Conservation (phyloP, 2,888 invertebrate species). For the Allygus modestus region DNA sequence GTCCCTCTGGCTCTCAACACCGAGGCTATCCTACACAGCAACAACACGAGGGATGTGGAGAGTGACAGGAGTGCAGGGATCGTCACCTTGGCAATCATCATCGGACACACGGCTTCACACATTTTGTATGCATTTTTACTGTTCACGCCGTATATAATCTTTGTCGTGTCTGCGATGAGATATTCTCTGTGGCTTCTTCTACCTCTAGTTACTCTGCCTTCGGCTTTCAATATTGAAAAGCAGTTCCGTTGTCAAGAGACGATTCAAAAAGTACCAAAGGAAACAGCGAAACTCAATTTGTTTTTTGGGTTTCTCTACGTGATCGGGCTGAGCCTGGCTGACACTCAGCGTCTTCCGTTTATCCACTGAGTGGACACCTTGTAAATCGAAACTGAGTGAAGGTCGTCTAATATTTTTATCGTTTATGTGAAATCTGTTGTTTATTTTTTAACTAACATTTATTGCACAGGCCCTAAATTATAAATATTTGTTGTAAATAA, state of each 20-base stretch:
- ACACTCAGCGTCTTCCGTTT: conserved; percentile 71
- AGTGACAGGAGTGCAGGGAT: conserved; percentile 93
- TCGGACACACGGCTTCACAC: conserved; percentile 94
- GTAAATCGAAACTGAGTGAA: background rate
- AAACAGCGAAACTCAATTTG: conserved; percentile 93
- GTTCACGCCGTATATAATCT: conserved; percentile 94
- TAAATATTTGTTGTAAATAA: conserved; percentile 12
- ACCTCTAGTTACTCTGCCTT: conserved; percentile 91
- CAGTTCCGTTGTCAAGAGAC: conserved; percentile 88
- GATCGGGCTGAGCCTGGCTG: conserved; percentile 82
- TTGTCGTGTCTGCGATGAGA: conserved; percentile 90
- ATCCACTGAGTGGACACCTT: conserved; percentile 67
- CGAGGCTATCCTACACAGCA: conserved; percentile 96
- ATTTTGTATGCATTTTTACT: conserved; percentile 92
- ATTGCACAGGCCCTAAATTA: background rate
- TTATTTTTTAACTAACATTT: conserved; percentile 13
- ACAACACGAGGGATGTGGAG: conserved; percentile 95
- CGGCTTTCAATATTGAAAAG: conserved; percentile 94
- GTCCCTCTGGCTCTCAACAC: conserved; percentile 96
- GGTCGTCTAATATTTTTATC: background rate
- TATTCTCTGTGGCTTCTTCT: conserved; percentile 93
- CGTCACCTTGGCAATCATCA: conserved; percentile 95
- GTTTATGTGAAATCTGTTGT: background rate
- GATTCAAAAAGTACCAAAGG: conserved; percentile 89
- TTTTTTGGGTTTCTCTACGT: conserved; percentile 95